Percentiles rank a stretch among this genome's conserved stretches.
These are phyloP conservation scores for Liolophura sinensis DNA, from an alignment of 1,140 invertebrate genomes.

Conservation along the genomic window DNA sequence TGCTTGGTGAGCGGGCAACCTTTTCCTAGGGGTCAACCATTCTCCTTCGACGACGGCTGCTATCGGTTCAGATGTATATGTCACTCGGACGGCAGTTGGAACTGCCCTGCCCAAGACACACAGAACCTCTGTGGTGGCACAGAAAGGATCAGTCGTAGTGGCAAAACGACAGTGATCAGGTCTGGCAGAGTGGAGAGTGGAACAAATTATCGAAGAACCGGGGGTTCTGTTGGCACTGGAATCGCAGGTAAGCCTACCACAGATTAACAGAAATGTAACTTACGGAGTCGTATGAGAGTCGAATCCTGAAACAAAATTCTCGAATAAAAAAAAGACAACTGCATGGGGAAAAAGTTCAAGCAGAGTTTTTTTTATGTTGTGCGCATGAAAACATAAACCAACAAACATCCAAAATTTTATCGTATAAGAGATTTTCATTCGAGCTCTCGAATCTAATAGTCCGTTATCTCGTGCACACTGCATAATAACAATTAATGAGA, in stretches of 20 bases:
- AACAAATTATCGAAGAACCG: background rate
- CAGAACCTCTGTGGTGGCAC: background rate
- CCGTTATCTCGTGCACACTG: too few relatives aligned
- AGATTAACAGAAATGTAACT: constrained; percentile 16
- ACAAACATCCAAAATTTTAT: too few relatives aligned
- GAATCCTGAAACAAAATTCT: too few relatives aligned
- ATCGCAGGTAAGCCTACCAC: background rate
- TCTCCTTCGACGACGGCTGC: background rate
- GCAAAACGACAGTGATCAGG: background rate
- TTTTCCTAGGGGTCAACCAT: background rate
- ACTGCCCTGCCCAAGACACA: constrained; percentile 5
- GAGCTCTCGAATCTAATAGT: too few relatives aligned
- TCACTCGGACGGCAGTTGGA: constrained; percentile 25
- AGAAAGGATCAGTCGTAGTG: too few relatives aligned
- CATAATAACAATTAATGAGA: too few relatives aligned
- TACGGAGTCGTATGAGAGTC: too few relatives aligned
- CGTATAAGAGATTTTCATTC: too few relatives aligned
- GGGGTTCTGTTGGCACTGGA: background rate
- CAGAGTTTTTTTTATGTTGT: too few relatives aligned
- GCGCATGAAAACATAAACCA: too few relatives aligned
- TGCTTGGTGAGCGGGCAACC: background rate
- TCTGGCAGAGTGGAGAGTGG: background rate
- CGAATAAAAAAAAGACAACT: too few relatives aligned
- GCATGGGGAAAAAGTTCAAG: too few relatives aligned
- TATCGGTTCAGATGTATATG: constrained; percentile 26